Conservation (phyloP, 2,888 invertebrate genomes). For the Euproctis similis region DNA sequence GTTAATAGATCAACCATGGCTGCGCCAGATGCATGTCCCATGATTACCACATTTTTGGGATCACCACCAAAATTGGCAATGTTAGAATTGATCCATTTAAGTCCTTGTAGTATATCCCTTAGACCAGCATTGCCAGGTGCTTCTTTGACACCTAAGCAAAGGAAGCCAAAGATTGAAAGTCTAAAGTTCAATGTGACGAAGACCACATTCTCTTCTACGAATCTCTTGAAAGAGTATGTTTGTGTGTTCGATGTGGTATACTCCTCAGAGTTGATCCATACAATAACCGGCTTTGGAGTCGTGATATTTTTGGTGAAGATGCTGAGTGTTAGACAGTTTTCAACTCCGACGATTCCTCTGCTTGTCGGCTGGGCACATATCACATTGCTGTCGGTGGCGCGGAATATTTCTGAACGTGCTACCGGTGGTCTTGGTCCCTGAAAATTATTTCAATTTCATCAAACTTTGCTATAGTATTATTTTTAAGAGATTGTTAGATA, state of each 20-base stretch:
- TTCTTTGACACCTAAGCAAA: constrained; percentile 74
- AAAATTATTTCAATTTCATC: constrained; percentile 16
- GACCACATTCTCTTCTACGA: constrained; percentile 79
- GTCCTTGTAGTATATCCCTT: constrained; percentile 86
- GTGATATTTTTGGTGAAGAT: constrained; percentile 45
- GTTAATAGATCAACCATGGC: constrained; percentile 66
- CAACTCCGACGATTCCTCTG: constrained; percentile 47
- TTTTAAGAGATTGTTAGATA: constrained; percentile 4
- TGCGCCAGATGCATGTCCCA: constrained; percentile 88
- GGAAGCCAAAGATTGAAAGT: constrained; percentile 84
- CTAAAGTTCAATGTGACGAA: constrained; percentile 81
- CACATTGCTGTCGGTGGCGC: constrained; percentile 35
- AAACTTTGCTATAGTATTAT: constrained; percentile 7
- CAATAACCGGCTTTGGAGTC: constrained; percentile 48
- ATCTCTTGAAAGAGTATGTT: constrained; percentile 66
- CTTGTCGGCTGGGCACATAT: constrained; percentile 50
- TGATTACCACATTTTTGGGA: constrained; percentile 81
- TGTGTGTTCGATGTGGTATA: constrained; percentile 34
- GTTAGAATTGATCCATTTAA: constrained; percentile 84
- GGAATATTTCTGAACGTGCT: constrained; percentile 25
- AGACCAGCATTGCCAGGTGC: constrained; percentile 90
- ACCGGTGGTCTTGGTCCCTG: constrained; percentile 29
- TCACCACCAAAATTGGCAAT: constrained; percentile 64
- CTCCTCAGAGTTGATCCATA: constrained; percentile 57
- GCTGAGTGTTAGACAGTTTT: constrained; percentile 54